Percentiles rank a stretch among this genome's conserved stretches.
phyloP scores from a whole-genome alignment of 2,797 vertebrate species.

The Mus caroli region DNA sequence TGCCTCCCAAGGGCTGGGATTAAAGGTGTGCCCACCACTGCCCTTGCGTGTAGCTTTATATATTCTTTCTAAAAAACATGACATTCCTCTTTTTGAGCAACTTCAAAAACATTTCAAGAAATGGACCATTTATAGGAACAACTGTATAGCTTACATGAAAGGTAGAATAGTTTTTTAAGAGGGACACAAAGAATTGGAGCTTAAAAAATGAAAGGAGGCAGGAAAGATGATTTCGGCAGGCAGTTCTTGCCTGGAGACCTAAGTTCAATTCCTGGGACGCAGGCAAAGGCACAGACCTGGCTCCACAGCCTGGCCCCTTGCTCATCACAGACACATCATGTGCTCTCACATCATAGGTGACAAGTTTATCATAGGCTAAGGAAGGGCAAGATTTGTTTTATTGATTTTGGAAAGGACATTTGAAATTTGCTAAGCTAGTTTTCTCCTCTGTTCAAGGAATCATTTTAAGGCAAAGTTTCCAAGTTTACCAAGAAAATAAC shows the following conservation, averaged over 20 bases:
- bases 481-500: slow-evolving; percentile 4
- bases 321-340: neutral
- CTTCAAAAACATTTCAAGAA: slow-evolving; percentile 4
- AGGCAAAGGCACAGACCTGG: neutral
- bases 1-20: neutral
- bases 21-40: neutral
- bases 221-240: neutral
- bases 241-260: neutral
- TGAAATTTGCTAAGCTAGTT: neutral
- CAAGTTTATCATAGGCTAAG: neutral
- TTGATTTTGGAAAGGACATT: slow-evolving; percentile 3
- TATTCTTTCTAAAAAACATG: neutral
- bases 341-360: neutral
- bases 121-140: neutral
- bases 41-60: neutral
- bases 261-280: neutral
- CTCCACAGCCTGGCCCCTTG: no score
- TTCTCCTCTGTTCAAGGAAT: slow-evolving; percentile 11
- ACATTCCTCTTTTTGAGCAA: neutral
- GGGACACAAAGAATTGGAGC: neutral
- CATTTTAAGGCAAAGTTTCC: neutral
- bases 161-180: neutral
- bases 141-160: neutral
- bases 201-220: neutral
- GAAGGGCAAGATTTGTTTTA: neutral